Percentiles rank a stretch among this genome's conserved stretches.
These are phyloP conservation scores for Drosophila cardini DNA, from an alignment of 1,140 invertebrate species.

Conservation along the genomic window DNA sequence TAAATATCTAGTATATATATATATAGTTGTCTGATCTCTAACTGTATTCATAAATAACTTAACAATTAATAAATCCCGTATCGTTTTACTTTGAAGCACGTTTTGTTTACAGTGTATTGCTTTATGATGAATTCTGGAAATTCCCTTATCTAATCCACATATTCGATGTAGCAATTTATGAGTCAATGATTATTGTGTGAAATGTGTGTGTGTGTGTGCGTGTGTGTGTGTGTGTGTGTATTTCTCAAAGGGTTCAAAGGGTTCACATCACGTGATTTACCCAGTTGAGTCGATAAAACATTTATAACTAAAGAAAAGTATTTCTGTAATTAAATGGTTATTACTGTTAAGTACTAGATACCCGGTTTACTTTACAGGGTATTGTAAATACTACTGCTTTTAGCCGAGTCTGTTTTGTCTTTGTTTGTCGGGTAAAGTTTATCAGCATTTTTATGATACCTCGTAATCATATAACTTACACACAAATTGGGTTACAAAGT, in stretches of 20 bases:
- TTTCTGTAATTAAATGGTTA: too few species aligned
- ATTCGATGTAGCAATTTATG: conserved; percentile 15
- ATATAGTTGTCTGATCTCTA: background rate
- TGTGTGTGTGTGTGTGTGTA: too few species aligned
- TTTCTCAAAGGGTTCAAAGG: background rate
- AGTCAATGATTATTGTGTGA: conserved; percentile 6
- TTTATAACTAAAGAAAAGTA: too few species aligned
- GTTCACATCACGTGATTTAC: too few species aligned
- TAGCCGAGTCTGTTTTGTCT: background rate
- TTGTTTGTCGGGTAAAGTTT: conserved; percentile 8
- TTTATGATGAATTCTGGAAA: conserved; percentile 29
- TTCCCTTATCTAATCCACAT: conserved; percentile 39
- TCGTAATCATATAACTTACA: background rate
- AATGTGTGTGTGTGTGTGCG: too few species aligned
- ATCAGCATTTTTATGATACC: conserved; percentile 8
- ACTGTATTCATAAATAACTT: conserved; percentile 9
- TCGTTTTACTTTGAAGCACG: conserved; percentile 3
- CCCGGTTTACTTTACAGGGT: too few species aligned
- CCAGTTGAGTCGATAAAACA: too few species aligned
- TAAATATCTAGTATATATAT: background rate
- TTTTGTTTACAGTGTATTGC: background rate
- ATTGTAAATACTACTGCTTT: background rate
- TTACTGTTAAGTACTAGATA: too few species aligned
- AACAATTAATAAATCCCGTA: background rate
- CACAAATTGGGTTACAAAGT: background rate